Percentiles rank a stretch among this genome's conserved stretches.
These are phyloP conservation scores for Cacajao melanocephalus DNA, from an alignment of 2,797 vertebrate genomes.

Conservation along the genomic window DNA sequence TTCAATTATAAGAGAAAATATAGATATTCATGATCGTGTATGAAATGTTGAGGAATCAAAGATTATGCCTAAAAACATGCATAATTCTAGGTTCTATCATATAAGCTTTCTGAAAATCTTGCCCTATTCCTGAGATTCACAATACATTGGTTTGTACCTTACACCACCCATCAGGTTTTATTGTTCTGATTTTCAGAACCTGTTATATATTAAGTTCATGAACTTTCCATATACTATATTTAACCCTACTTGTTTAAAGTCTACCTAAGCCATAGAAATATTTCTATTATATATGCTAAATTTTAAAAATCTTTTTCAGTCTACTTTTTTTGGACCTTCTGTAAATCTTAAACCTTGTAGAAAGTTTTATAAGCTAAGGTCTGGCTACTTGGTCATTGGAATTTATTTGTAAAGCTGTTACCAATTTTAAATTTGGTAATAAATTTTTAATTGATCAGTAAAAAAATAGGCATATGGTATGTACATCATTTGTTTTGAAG, in stretches of 20 bases:
- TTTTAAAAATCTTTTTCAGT: neutral
- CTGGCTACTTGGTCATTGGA: neutral
- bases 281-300: neutral
- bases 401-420: slow-evolving; percentile 29
- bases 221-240: neutral
- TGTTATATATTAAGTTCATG: neutral
- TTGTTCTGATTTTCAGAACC: neutral
- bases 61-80: neutral
- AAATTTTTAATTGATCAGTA: neutral
- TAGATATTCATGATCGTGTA: neutral
- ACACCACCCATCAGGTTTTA: neutral
- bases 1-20: slow-evolving; percentile 30
- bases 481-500: neutral
- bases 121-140: neutral
- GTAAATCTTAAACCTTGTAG: neutral
- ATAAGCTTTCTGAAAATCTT: neutral
- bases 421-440: slow-evolving; percentile 16
- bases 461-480: neutral
- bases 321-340: neutral
- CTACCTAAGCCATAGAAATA: neutral
- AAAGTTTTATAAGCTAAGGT: neutral
- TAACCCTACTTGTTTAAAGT: neutral
- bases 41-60: neutral
- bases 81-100: neutral
- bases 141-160: neutral